Base-by-base conservation (phyloP, 2,113 vertebrate genomes). In the Dromas ardeola region DNA sequence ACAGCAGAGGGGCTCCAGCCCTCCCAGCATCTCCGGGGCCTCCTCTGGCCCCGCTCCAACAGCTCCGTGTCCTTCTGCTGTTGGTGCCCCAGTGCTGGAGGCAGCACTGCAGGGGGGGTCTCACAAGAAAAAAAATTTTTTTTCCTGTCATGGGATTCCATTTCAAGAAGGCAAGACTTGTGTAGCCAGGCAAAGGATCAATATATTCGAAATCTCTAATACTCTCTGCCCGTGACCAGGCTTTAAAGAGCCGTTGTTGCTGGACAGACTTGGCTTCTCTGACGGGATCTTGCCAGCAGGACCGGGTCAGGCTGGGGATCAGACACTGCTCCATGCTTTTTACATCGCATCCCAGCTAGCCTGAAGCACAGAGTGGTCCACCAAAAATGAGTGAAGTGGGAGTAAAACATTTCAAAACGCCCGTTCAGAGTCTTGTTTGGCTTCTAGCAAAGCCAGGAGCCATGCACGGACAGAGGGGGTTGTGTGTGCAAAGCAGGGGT, bases 401-500 rank as follows among this genome's bases (percentile, higher is more conserved):
- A 34, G 38, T 10, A 17, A 34, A 81, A 52, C 8, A 16, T 19
- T 43, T 18, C 50, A 9, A 12, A 45, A 47, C 43, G 8, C 20
- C 4, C 15, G 3, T 20, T 22, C 32, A 23, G 52, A n/a, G 53
- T 5, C 23, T 55, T 12, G 2, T 43, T 45, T 45, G 53, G 6
- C 21, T 42, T 10, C 2, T 0, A 25, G 34, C 8, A 25, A 17
- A 27, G 50, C 19, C 69, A 23, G 0, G 13, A 81, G n/a, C 4
- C 34, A 2, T 1, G n/a, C n/a, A 14, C 1, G 0, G 32, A 6
- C 14, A n/a, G 45, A 9, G 25, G 42, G 32, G 25, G 11, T 10
- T 43, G 25, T 3, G 6, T 0, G 0, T 10, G 45, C 13, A 4
- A 25, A 40, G 56, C 15, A 13, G 45, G 53, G 8, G 0, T 2